A percentile compares a stretch with the other conserved stretches of the same genome.
Conservation (phyloP, 1,140 invertebrate genomes). For the Holcopasites calliopsidis region DNA sequence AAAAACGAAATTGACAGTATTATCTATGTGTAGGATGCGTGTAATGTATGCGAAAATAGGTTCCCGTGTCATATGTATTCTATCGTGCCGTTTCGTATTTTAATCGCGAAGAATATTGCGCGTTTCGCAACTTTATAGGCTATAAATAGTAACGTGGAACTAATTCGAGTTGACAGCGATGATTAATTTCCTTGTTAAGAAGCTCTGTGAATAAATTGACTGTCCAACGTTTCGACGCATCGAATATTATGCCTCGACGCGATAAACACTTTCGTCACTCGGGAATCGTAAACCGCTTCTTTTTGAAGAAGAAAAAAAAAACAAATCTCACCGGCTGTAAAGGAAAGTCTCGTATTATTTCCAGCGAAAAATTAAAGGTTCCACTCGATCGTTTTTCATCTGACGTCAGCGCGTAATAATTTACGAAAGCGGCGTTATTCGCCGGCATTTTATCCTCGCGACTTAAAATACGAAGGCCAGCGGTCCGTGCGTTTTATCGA, state of each 20-base stretch:
- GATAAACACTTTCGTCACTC: too few species aligned
- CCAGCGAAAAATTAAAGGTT: conserved; percentile 12
- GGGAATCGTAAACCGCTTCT: not conserved
- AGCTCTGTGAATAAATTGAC: not conserved
- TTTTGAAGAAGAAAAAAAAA: not conserved
- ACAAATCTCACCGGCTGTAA: conserved; percentile 3
- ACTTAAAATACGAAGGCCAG: conserved; percentile 3
- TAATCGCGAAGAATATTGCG: not conserved
- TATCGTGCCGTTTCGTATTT: too few species aligned
- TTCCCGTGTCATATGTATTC: too few species aligned
- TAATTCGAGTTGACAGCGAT: not conserved
- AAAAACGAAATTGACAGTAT: too few species aligned
- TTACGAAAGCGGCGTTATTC: not conserved
- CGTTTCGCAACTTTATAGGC: not conserved
- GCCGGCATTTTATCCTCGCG: not conserved
- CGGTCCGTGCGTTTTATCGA: not conserved
- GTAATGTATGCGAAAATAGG: too few species aligned
- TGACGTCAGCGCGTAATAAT: not conserved
- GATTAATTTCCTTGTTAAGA: conserved; percentile 1
- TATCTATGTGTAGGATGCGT: too few species aligned
- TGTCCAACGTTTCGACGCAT: not conserved
- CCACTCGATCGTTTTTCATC: not conserved
- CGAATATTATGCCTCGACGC: not conserved
- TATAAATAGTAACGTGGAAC: not conserved
- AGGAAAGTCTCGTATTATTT: conserved; percentile 3